Base-by-base conservation (phyloP, 64 coral and sea anemone species). In the Trachythela sp. region DNA sequence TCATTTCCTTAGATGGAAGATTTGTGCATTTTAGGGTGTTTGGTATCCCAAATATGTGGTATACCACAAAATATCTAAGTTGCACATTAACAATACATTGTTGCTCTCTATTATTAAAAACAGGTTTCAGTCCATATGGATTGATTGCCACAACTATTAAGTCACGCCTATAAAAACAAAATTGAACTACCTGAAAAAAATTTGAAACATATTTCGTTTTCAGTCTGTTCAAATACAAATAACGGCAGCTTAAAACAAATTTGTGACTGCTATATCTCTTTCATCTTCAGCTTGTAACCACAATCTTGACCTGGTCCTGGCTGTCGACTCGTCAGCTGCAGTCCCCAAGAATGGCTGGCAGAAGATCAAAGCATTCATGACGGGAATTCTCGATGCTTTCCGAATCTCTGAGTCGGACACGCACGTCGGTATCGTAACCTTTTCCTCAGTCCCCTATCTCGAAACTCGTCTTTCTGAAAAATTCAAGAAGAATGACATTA, bases 261-360 rank as follows among this genome's bases (percentile, higher is more conserved):
- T 29, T 35, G 24, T 80, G 2, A 17, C 34, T 80, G 31, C 33
- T 30, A 37, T 9, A 37, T 80, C 33, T 80, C 6, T 80, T 17
- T 80, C 20, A 80, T 26, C 34, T 80, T 80, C 30, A 80, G 75
- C 75, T 17, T 80, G 75, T 30, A 80, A 80, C 34, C 75, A 80
- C 75, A 80, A 80, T 35, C 75, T 80, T 20, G 75, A 80, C 75
- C 33, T 80, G 75, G 75, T 80, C 13, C 37, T 80, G 26, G 75
- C 75, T 39, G 75, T 80, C 33, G 75, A 80, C 37, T 80, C 75
- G 13, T 80, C 75, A 5, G 75, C 8, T 37, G 75, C 75, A 14
- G 75, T 80, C 0, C 17, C 75, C 20, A 80, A 80, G 18, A 30
- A 80, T 8, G 75, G 75, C 75, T 80, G 75, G 75, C 13, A 80